Percentiles rank a stretch among this genome's conserved stretches.
These are phyloP conservation scores for Hemiprocne comata DNA, from an alignment of 2,113 vertebrate genomes.

Conservation along the genomic window DNA sequence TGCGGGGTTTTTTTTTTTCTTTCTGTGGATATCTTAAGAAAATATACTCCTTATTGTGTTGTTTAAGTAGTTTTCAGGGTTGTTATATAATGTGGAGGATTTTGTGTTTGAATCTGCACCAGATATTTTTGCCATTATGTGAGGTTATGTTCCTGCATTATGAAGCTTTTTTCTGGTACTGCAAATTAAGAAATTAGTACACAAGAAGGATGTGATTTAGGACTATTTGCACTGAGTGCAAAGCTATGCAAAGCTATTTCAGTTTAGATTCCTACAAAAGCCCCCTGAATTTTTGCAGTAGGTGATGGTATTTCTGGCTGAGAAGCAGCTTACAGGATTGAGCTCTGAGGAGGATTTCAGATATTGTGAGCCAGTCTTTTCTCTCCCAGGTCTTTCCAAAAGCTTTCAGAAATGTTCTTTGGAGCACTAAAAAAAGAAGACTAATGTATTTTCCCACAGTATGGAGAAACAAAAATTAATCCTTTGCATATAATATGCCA, in stretches of 20 bases:
- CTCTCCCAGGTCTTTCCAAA: not conserved
- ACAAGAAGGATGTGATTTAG: not conserved
- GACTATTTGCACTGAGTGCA: not conserved
- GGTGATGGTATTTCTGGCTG: not conserved
- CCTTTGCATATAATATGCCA: not conserved
- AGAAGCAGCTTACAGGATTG: slow-evolving; percentile 9
- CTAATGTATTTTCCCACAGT: not conserved
- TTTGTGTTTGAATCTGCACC: not conserved
- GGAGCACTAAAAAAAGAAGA: not conserved
- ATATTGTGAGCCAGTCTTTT: not conserved
- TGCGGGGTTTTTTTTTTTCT: not conserved
- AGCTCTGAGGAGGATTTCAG: slow-evolving; percentile 21
- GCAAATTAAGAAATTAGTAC: not conserved
- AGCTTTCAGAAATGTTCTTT: not conserved
- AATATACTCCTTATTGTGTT: not conserved
- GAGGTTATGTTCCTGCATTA: not conserved
- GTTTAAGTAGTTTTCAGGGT: not conserved
- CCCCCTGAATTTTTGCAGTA: not conserved
- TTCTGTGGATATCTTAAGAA: not conserved
- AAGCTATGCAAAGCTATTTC: not conserved
- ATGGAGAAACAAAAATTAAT: not conserved
- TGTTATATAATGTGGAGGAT: not conserved
- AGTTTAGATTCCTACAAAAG: not conserved
- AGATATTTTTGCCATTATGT: not conserved
- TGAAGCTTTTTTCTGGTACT: not conserved